Conservation (phyloP, 2,113 vertebrate species). For the Chaetorhynchus papuensis region DNA sequence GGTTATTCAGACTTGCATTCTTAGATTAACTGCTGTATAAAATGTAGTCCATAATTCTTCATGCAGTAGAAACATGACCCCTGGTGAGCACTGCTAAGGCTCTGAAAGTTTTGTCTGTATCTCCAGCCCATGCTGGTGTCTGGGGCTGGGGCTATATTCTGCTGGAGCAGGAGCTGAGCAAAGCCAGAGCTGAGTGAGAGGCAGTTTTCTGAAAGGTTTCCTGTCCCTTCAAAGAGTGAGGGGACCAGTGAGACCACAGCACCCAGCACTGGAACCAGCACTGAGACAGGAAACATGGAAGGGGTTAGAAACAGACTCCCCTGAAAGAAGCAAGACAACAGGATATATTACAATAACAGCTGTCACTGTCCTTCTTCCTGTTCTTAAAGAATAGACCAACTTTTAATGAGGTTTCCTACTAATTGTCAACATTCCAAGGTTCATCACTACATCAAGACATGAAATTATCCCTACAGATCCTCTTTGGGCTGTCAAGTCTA, state of each 20-base stretch:
- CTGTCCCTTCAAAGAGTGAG: neutral
- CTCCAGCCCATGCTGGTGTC: neutral
- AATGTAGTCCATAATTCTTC: neutral
- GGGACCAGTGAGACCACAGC: neutral
- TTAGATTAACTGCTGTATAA: conserved; percentile 9
- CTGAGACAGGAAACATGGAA: neutral
- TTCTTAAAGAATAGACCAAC: neutral
- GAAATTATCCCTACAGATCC: neutral
- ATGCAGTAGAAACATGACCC: neutral
- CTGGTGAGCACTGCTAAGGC: neutral
- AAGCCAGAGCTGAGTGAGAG: neutral
- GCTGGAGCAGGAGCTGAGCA: neutral
- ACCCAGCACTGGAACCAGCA: neutral
- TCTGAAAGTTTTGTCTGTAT: neutral
- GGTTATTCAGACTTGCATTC: neutral
- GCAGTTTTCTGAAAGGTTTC: neutral
- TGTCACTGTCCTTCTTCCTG: neutral
- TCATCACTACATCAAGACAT: neutral
- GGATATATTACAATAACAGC: neutral
- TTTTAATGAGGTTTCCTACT: neutral
- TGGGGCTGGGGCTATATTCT: neutral
- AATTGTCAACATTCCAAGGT: neutral
- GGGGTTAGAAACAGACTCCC: conserved; percentile 9
- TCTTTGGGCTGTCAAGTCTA: neutral
- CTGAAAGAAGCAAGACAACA: neutral